Evolutionary conservation across 1,140 invertebrate genomes (phyloP), one percentile per base, ranked within the genome.

Genomic region (Leptoteleia sp.): DNA sequence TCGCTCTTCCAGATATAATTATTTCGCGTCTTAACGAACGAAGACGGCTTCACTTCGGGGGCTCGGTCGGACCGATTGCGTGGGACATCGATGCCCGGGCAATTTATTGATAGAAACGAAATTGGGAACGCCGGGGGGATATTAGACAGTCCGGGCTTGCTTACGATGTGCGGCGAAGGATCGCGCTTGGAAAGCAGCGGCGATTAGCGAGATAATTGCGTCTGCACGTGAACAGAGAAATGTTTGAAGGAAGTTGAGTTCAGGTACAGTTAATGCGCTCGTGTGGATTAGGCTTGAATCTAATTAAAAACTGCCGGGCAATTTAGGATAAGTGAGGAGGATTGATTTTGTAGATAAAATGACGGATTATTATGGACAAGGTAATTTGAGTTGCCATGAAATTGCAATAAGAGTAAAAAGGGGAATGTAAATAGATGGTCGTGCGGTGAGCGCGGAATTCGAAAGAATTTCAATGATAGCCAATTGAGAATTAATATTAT

Each of bases 1-100:
- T 76, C 62, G 48, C 1, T 65, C 22, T 35, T 17, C 45, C 22
- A n/a, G 6, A 50, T 61, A 78, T 78, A 78, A 68, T 67, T 67
- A n/a, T 50, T 78, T 35, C 38, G 31, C 43, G 33, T 33, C 52
- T 59, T 59, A 45, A 54, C 59, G 59, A 50, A 50, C 27, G 6
- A 48, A 29, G 6, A 71, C 42, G 42, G 57, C 42, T 59, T 68
- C 12, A 50, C 43, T 25, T 17, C n/a, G n/a, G 16, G 37, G 61
- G 33, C 45, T 54, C 54, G 38, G 61, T 59, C 33, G 43, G 29
- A 11, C 37, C 52, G 17, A 65, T 59, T 59, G 42, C 61, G 0
- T 9, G 9, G 47, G 19, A 61, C 54, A 50, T 52, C 50, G 13
- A 2, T 38, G 16, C 12, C 40, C 8, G 19, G 9, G 31, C 0